phyloP scores from a whole-genome alignment of 2,797 vertebrate genomes.

The Sternarchorhynchus goeldii region DNA sequence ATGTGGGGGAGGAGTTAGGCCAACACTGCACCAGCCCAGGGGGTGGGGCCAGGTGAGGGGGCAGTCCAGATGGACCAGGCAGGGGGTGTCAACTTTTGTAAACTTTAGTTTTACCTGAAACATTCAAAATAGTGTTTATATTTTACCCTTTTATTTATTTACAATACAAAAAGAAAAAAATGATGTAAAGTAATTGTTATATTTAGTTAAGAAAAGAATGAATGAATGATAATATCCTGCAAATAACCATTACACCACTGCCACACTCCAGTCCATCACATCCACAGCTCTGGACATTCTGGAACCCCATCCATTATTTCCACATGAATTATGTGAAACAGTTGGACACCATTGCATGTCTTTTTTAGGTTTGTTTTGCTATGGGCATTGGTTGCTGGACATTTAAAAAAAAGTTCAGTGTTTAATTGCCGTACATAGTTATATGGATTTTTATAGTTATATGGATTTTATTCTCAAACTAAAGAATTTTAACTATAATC shows the following conservation, averaged over 20 bases:
- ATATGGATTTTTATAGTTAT: neutral
- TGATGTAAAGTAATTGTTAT: constrained; percentile 34
- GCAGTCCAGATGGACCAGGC: constrained; percentile 27
- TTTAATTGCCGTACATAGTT: too few species aligned
- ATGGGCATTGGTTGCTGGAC: neutral
- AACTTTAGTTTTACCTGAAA: constrained; percentile 18
- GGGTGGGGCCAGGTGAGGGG: neutral
- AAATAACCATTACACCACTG: constrained; percentile 12
- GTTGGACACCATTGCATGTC: neutral
- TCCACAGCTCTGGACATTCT: neutral
- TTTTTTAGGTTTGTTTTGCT: neutral
- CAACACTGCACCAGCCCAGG: neutral
- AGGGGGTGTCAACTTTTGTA: constrained; percentile 67
- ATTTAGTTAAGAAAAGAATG: constrained; percentile 36
- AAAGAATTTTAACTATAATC: constrained; percentile 1
- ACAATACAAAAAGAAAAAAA: constrained; percentile 55
- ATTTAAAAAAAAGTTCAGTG: neutral
- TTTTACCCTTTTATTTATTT: constrained; percentile 56
- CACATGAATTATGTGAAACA: neutral
- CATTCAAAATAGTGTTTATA: constrained; percentile 29
- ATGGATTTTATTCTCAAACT: neutral
- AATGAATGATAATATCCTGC: constrained; percentile 17
- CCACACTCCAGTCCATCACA: neutral
- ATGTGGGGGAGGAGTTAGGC: neutral
- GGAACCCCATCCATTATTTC: neutral